Evolutionary conservation across 1,140 invertebrate species (phyloP), one percentile per base, ranked within the genome.

Genomic region (Panulirus ornatus): DNA sequence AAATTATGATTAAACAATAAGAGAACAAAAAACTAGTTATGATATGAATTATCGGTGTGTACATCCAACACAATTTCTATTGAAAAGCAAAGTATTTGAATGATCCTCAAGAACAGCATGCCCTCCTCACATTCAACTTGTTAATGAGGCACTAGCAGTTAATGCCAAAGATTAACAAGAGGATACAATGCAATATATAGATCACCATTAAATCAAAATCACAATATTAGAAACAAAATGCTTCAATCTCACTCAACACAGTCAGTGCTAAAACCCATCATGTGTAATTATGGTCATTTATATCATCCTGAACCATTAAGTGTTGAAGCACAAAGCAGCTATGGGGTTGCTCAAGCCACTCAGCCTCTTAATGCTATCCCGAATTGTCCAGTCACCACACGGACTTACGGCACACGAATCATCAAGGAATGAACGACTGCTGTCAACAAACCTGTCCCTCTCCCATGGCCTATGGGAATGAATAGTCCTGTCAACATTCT

Each of bases 361-460:
- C 84, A 75, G 87, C 79, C 87, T 79, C 73, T 88, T 27, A 82
- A 54, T 58, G 30, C 87, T 73, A 75, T 42, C 87, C 47, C 47
- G n/a, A 73, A 44, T 66, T 54, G 51, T 81, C 87, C 78, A 71
- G 79, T 73, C 79, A 89, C 36, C 87, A 83, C 87, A 89, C 87
- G 34, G 66, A 54, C 51, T 75, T 73, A 83, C 87, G 19, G 78
- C 38, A 66, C 78, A 82, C 42, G 44, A 75, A 51, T 83, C 58
- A 58, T 34, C 78, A 82, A 22, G 47, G 78, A 89, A 70, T 73
- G 78, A 54, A 73, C 79, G 51, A 70, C 87, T 82, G 87, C 78
- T 82, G 58, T 82, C 84, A 91, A 91, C 89, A 89, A 88, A 89
- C 86, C 89, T 91, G 86, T 84, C 81, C 91, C 81, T 92, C 89